These are phyloP conservation scores for Narcine bancroftii DNA, from an alignment of 2,113 vertebrate genomes.

Conservation along the genomic window DNA sequence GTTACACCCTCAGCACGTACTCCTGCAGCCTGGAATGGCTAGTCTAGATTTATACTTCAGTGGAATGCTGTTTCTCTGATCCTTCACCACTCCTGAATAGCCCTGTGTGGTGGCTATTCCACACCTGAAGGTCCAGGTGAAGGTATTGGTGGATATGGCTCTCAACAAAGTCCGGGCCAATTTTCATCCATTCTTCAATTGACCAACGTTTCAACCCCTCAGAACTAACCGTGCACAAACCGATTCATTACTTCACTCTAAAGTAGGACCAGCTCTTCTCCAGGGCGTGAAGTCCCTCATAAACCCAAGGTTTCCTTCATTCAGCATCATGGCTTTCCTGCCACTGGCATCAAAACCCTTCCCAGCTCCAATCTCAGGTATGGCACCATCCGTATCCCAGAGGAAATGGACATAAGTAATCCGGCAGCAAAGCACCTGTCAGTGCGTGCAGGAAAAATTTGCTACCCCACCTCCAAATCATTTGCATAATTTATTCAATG, in stretches of 20 bases:
- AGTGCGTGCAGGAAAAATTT: background rate
- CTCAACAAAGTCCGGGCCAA: background rate
- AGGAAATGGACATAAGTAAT: background rate
- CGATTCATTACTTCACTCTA: background rate
- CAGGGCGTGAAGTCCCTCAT: background rate
- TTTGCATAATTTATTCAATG: slow-evolving; percentile 16
- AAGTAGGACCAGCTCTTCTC: too few species aligned
- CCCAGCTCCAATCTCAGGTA: background rate
- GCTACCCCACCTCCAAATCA: background rate
- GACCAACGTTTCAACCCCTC: too few species aligned
- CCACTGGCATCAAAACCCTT: background rate
- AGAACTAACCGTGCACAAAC: background rate
- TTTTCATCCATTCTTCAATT: background rate
- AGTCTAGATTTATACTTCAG: background rate
- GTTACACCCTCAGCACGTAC: too few species aligned
- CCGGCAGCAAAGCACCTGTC: background rate
- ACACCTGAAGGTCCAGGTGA: too few species aligned
- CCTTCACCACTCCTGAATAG: background rate
- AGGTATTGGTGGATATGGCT: too few species aligned
- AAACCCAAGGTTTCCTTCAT: background rate
- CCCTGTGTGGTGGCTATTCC: too few species aligned
- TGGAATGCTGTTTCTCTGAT: background rate
- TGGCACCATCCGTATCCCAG: background rate
- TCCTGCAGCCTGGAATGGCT: background rate
- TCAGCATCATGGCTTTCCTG: background rate